Percentiles rank a stretch among this genome's conserved stretches.
phyloP scores from a whole-genome alignment of 2,888 invertebrate species.

The Drosophila diplacantha region DNA sequence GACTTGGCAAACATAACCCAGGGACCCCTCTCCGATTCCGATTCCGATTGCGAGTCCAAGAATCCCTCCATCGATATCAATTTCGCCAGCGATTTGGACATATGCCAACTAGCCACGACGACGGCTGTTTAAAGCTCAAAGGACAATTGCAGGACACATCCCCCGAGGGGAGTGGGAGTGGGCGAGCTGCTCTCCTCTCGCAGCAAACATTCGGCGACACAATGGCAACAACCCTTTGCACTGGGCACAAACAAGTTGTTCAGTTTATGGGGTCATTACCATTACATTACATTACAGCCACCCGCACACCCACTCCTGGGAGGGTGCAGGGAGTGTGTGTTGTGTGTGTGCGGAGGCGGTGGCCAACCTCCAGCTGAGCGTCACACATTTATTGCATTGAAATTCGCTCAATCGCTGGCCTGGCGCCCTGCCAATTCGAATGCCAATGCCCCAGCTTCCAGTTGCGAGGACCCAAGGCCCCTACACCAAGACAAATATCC shows the following conservation, averaged over 20 bases:
- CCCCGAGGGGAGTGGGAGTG: not conserved
- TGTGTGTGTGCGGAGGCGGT: constrained; percentile 6
- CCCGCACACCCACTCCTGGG: constrained; percentile 12
- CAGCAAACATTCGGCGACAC: constrained; percentile 48
- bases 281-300: constrained; percentile 62
- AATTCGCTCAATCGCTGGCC: constrained; percentile 66
- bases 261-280: constrained; percentile 72
- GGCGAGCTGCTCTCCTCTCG: not conserved
- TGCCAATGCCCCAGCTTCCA: constrained; percentile 34
- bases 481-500: constrained; percentile 1
- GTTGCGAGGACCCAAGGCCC: constrained; percentile 11
- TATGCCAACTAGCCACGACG: constrained; percentile 39
- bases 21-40: not conserved
- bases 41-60: not conserved
- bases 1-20: not conserved
- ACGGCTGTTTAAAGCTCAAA: constrained; percentile 28
- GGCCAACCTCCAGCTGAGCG: constrained; percentile 51
- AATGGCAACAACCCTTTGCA: constrained; percentile 57
- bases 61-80: constrained; percentile 30
- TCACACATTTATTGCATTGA: constrained; percentile 64
- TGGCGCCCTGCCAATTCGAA: constrained; percentile 57
- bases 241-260: constrained; percentile 69
- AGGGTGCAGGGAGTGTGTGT: not conserved
- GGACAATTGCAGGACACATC: constrained; percentile 29
- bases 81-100: constrained; percentile 37